Percentiles rank a stretch among this genome's conserved stretches.
These are phyloP conservation scores for Eupithecia exiguata DNA, from an alignment of 2,888 invertebrate genomes.

Conservation along the genomic window DNA sequence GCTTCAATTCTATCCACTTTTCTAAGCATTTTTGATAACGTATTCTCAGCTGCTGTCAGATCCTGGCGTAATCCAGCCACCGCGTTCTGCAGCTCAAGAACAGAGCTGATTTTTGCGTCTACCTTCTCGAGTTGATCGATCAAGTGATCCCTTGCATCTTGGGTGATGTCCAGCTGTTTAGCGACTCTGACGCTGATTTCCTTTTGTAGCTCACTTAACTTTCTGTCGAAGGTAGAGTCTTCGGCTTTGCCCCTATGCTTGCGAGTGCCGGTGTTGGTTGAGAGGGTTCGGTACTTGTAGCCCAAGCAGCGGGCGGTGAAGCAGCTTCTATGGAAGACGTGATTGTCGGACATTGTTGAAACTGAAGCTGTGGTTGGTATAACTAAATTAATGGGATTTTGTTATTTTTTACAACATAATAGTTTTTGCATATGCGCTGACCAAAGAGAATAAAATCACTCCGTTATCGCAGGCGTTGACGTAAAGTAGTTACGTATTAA, in stretches of 20 bases:
- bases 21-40: constrained; percentile 51
- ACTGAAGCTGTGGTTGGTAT: not conserved
- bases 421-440: no score
- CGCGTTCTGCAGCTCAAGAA: constrained; percentile 63
- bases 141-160: constrained; percentile 58
- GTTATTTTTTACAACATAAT: not conserved
- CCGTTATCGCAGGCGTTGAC: not conserved
- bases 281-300: constrained; percentile 72
- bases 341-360: constrained; percentile 54
- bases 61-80: constrained; percentile 57
- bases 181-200: constrained; percentile 61
- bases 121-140: constrained; percentile 61
- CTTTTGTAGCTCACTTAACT: constrained; percentile 62
- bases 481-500: not conserved
- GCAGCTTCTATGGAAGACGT: constrained; percentile 67
- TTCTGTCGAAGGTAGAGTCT: constrained; percentile 58
- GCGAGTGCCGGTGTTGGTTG: constrained; percentile 70
- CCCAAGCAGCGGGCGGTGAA: constrained; percentile 69
- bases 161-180: constrained; percentile 56
- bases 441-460: no score
- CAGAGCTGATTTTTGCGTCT: constrained; percentile 62
- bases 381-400: not conserved
- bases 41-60: constrained; percentile 51
- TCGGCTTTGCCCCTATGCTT: constrained; percentile 52
- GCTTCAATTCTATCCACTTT: constrained; percentile 61